Percentiles rank a stretch among this genome's conserved stretches.
phyloP scores from a whole-genome alignment of 2,797 vertebrate species.

The Chaetophractus vellerosus region DNA sequence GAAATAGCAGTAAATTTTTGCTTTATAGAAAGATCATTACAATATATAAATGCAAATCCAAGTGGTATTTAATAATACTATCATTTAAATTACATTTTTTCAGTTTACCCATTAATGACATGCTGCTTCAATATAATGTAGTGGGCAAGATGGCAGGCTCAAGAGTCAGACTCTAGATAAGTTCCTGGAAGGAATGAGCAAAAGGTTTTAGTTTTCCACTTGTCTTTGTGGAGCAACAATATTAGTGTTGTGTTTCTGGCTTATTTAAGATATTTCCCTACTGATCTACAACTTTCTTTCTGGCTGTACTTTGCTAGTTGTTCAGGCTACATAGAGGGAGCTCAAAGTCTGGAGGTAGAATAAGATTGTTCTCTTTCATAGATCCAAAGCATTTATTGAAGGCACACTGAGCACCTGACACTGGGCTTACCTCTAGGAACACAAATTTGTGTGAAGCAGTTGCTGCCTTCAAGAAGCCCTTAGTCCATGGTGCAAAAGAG shows the following conservation, averaged over 20 bases:
- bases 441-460: not conserved
- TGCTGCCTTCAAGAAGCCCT: not conserved
- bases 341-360: not conserved
- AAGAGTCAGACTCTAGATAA: not conserved
- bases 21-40: not conserved
- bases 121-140: not conserved
- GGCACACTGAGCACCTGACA: not conserved
- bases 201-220: not conserved
- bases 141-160: accelerated
- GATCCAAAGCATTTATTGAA: not conserved
- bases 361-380: not conserved
- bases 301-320: not conserved
- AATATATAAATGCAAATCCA: not conserved
- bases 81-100: not conserved
- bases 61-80: not conserved
- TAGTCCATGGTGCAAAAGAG: not conserved
- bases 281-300: not conserved
- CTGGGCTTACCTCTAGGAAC: not conserved
- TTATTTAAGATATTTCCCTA: not conserved
- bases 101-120: too few relatives aligned
- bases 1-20: too few relatives aligned
- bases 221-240: not conserved
- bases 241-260: not conserved
- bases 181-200: not conserved
- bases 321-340: not conserved